Base-by-base conservation (phyloP, 2,888 invertebrate species). In the Amblyteles armatorius region DNA sequence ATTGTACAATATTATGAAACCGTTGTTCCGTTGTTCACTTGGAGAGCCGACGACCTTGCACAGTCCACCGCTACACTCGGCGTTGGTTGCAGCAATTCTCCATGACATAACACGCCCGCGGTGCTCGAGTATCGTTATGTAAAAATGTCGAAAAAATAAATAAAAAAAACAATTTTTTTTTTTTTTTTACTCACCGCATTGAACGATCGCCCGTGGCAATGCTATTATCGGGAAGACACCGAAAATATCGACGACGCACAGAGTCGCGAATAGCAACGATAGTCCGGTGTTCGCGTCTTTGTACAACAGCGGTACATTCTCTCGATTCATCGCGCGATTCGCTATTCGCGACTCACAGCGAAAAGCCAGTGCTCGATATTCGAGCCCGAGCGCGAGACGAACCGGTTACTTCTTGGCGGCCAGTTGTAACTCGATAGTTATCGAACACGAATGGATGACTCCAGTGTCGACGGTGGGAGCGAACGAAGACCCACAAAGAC, bases 151-250 rank as follows among this genome's bases (percentile, higher is more conserved):
- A 13, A 13, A 13, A 44, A 13, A 44, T 13, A 13, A 44, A 13
- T n/a, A 13, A 36, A 7, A 0, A 36, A 6, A 0, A 1, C 7
- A 33, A 33, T 9, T 36, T 36, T 36, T 36, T 36, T 9, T 9
- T 36, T 36, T 36, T 36, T 36, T 9, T 22, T 22, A 57, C 94
- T 95, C 92, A 97, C 97, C 97, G 92, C 97, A 97, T 88, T 96
- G 95, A 67, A 97, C 96, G 29, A 98, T 95, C 36, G 97, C 95
- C 88, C 96, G 96, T 0, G 97, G 97, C 80, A 98, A 93, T 0
- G 97, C 96, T 16, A 98, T 95, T 1, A 98, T 96, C 0, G 97
- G 97, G 91, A 97, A 97, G 0, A 98, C 97, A 60, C 97, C 98
- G 91, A 98, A 97, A 67, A 97, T 95, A 92, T 97, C 97, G 22